Conservation (phyloP, 2,797 vertebrate species). For the Pangasius mekongensis region DNA sequence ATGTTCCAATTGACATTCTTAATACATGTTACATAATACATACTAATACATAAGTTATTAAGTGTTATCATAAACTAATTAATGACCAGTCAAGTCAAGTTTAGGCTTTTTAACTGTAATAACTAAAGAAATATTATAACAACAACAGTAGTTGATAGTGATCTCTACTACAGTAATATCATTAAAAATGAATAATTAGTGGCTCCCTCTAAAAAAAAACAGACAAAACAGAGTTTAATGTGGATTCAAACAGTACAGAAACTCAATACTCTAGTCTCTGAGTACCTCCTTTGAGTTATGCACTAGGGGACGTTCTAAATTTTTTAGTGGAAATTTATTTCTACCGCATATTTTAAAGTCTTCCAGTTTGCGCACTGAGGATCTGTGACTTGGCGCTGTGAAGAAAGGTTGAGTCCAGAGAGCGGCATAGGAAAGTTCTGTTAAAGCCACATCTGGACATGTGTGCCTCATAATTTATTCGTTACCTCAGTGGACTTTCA, state of each 20-base stretch:
- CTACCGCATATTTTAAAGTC: neutral
- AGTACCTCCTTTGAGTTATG: neutral
- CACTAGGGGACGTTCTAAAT: neutral
- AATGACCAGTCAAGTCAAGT: neutral
- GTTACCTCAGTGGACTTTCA: constrained; percentile 30
- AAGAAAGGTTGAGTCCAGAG: neutral
- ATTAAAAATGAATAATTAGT: neutral
- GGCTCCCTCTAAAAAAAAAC: neutral
- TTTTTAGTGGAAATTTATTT: neutral
- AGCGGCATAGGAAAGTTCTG: constrained; percentile 12
- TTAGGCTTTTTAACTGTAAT: neutral
- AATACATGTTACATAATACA: neutral
- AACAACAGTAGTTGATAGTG: neutral
- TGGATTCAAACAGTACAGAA: neutral
- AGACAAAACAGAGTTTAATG: neutral
- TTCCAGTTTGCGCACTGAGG: neutral
- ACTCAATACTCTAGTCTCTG: neutral
- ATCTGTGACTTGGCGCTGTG: neutral
- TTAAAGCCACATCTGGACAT: constrained; percentile 12
- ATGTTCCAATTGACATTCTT: neutral
- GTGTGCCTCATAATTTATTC: constrained; percentile 20
- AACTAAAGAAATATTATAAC: neutral
- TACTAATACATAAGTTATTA: neutral
- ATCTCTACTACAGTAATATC: neutral
- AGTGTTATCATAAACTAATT: neutral